Evolutionary conservation across 2,888 invertebrate genomes (phyloP).

Genomic region (Phasia obesa): DNA sequence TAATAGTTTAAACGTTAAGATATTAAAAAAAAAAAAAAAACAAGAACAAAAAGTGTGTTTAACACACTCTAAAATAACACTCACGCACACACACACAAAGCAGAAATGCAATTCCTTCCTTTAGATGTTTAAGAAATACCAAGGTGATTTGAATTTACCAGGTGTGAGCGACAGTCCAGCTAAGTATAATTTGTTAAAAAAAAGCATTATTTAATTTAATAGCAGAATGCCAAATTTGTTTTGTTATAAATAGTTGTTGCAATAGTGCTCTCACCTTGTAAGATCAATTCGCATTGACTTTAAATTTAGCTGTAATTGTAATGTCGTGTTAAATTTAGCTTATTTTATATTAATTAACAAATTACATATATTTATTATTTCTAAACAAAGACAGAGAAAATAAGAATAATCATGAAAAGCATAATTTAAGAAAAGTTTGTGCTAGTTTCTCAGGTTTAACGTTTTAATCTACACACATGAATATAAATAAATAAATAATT

Average conservation of each 20-base stretch:
- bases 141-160: no score
- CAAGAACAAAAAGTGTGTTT: background rate
- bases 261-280: no score
- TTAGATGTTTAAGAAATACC: slow-evolving; percentile 32
- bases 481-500: slow-evolving; percentile 3
- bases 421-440: slow-evolving; percentile 12
- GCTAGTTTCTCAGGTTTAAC: slow-evolving; percentile 56
- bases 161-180: no score
- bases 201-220: no score
- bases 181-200: no score
- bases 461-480: slow-evolving; percentile 22
- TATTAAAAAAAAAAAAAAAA: background rate
- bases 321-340: slow-evolving; percentile 4
- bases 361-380: slow-evolving; percentile 12
- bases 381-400: background rate
- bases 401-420: background rate
- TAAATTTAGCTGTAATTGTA: slow-evolving; percentile 17
- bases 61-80: background rate
- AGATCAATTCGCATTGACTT: slow-evolving; percentile 1
- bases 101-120: slow-evolving; percentile 48
- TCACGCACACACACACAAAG: background rate
- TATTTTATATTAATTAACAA: slow-evolving; percentile 4
- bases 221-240: no score
- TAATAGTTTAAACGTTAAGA: slow-evolving; percentile 41
- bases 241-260: no score